Conservation (phyloP, 2,888 invertebrate species). For the Tinea trinotella region DNA sequence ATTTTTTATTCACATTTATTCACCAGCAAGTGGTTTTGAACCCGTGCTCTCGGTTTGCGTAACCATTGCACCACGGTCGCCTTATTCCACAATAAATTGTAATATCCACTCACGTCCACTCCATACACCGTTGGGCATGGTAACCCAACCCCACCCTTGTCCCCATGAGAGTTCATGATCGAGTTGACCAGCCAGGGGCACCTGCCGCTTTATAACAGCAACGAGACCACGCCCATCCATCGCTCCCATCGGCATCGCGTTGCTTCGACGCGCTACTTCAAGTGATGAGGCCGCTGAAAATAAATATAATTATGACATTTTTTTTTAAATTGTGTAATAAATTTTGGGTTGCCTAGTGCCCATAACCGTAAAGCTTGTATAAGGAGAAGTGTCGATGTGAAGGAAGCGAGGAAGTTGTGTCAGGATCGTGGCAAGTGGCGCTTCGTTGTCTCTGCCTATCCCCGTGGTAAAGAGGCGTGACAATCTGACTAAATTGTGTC, state of each 20-base stretch:
- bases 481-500: no score
- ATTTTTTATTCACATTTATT: background rate
- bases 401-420: no score
- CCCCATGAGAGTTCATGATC: conserved; percentile 77
- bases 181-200: conserved; percentile 66
- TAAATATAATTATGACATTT: background rate
- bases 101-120: conserved; percentile 68
- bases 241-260: conserved; percentile 45
- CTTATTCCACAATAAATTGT: background rate
- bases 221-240: conserved; percentile 61
- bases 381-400: no score
- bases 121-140: conserved; percentile 76
- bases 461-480: no score
- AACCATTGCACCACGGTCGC: no score
- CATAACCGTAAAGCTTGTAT: no score
- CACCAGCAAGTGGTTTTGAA: no score
- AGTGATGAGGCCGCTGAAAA: conserved; percentile 52
- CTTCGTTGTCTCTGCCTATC: no score
- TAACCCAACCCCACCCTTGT: conserved; percentile 84
- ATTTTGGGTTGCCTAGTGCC: background rate
- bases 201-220: conserved; percentile 64
- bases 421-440: no score
- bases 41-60: no score
- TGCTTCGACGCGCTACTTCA: conserved; percentile 48
- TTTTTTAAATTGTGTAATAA: conserved; percentile 6